Percentiles rank a stretch among this genome's conserved stretches.
phyloP scores from a whole-genome alignment of 2,113 vertebrate genomes.

The Osmerus eperlanus region DNA sequence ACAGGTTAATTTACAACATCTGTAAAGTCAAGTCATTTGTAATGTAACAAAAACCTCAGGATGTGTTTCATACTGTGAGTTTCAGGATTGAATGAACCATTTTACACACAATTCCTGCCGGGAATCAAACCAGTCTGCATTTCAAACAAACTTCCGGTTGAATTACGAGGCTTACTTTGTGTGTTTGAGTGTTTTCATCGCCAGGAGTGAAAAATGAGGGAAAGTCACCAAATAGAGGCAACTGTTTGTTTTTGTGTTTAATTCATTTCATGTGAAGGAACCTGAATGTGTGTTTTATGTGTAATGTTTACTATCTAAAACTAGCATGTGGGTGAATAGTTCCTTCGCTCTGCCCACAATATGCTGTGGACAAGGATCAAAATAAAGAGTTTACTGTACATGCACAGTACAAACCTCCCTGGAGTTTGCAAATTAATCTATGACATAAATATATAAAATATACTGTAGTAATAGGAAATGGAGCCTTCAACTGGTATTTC shows the following conservation, averaged over 20 bases:
- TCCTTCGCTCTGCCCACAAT: slow-evolving; percentile 58
- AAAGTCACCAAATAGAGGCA: slow-evolving; percentile 65
- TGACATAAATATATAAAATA: too few species aligned
- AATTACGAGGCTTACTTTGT: slow-evolving; percentile 47
- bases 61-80: background rate
- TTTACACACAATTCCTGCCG: slow-evolving; percentile 37
- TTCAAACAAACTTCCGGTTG: slow-evolving; percentile 39
- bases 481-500: too few species aligned
- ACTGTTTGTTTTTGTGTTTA: slow-evolving; percentile 60
- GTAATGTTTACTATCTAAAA: slow-evolving; percentile 68
- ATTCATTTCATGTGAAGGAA: slow-evolving; percentile 53
- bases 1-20: slow-evolving; percentile 16
- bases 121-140: slow-evolving; percentile 32
- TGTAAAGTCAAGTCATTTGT: slow-evolving; percentile 31
- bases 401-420: slow-evolving; percentile 45
- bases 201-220: slow-evolving; percentile 40
- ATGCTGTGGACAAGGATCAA: slow-evolving; percentile 55
- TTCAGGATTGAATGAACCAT: slow-evolving; percentile 25
- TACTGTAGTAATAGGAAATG: too few species aligned
- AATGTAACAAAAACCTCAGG: slow-evolving; percentile 2
- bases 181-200: slow-evolving; percentile 50
- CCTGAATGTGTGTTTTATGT: slow-evolving; percentile 70
- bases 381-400: slow-evolving; percentile 62
- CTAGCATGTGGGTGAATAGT: slow-evolving; percentile 46
- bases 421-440: too few species aligned